Evolutionary conservation across 1,140 invertebrate species (phyloP).

Genomic region (Calliopsis andreniformis): DNA sequence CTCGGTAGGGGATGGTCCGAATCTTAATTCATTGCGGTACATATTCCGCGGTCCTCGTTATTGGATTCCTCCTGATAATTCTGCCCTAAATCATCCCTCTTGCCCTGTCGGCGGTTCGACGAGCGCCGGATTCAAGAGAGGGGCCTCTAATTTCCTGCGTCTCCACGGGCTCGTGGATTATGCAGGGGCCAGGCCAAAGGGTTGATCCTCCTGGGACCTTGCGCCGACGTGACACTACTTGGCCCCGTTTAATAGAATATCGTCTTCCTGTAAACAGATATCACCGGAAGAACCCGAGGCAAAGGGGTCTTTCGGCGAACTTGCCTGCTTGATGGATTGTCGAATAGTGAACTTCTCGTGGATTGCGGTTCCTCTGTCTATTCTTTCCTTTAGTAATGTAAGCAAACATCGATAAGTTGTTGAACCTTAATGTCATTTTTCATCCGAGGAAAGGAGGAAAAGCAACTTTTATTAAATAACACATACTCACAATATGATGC

Average conservation of each 20-base stretch:
- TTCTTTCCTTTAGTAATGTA: neutral
- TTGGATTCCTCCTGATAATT: slow-evolving; percentile 80
- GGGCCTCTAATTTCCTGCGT: slow-evolving; percentile 78
- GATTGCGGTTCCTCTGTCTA: neutral
- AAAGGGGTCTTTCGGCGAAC: neutral
- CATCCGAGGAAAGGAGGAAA: no score
- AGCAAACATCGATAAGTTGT: neutral
- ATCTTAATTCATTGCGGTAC: slow-evolving; percentile 78
- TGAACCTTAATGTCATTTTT: no score
- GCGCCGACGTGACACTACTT: slow-evolving; percentile 77
- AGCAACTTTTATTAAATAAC: no score
- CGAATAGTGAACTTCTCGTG: neutral
- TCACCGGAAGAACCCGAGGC: slow-evolving; percentile 44
- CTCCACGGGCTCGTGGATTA: slow-evolving; percentile 81
- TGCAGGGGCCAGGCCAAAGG: slow-evolving; percentile 76
- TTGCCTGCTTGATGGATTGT: neutral
- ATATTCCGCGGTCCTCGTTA: slow-evolving; percentile 76
- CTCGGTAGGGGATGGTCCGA: slow-evolving; percentile 46
- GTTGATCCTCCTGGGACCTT: slow-evolving; percentile 79
- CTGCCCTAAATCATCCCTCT: slow-evolving; percentile 77
- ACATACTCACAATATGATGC: no score
- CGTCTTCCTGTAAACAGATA: slow-evolving; percentile 67
- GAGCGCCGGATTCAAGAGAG: slow-evolving; percentile 66
- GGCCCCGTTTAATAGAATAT: slow-evolving; percentile 77
- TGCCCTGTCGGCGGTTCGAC: slow-evolving; percentile 25